Percentiles rank a stretch among this genome's conserved stretches.
These are phyloP conservation scores for Uria lomvia DNA, from an alignment of 2,113 vertebrate species.

Conservation along the genomic window DNA sequence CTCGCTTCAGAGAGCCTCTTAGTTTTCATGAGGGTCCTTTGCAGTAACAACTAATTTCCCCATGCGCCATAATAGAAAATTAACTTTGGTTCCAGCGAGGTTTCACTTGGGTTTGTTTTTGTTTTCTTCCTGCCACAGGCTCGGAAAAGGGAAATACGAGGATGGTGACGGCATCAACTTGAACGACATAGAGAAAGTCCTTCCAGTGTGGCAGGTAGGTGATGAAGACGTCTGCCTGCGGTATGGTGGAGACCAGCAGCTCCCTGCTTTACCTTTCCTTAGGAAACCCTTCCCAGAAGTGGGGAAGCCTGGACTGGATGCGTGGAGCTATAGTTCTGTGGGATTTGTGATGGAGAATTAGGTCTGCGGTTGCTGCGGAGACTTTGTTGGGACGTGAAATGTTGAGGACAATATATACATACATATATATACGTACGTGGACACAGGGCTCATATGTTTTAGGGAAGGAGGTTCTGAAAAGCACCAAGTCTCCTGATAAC, in stretches of 20 bases:
- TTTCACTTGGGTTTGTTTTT: background rate
- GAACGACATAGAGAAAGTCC: conserved; percentile 93
- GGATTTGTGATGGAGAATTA: background rate
- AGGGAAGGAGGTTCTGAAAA: background rate
- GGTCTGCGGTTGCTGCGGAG: accelerated
- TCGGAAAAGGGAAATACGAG: conserved; percentile 88
- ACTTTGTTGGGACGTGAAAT: background rate
- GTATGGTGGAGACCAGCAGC: background rate
- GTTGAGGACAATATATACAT: accelerated
- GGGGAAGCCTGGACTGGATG: background rate
- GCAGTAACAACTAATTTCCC: background rate
- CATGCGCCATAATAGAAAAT: background rate
- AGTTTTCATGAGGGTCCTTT: background rate
- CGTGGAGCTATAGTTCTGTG: background rate
- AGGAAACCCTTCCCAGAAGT: background rate
- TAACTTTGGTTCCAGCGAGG: background rate
- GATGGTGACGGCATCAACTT: conserved; percentile 91
- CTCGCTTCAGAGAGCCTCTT: background rate
- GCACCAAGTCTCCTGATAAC: background rate
- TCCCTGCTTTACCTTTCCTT: background rate
- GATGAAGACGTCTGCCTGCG: accelerated
- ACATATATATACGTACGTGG: accelerated
- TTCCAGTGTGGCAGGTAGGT: conserved; percentile 89
- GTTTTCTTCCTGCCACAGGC: conserved; percentile 71
- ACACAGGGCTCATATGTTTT: background rate